Evolutionary conservation across 2,888 invertebrate species (phyloP), one percentile per base, ranked within the genome.

Genomic region (Eristalinus sepulchralis): DNA sequence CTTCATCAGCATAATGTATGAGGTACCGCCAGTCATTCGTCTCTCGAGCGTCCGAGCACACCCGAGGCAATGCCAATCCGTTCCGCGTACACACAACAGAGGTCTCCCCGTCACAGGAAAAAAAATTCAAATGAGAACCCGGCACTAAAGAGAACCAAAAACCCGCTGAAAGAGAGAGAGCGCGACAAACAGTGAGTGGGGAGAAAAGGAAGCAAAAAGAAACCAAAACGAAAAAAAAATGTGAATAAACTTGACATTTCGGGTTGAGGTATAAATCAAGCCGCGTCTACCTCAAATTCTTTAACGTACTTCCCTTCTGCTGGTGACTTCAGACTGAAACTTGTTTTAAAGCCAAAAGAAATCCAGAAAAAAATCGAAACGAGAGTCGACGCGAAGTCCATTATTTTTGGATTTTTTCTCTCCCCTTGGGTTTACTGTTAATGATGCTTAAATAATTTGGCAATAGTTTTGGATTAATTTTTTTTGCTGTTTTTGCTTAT

Each of bases 191-290:
- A n/a, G 85, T 53, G 72, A 73, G 39, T 62, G 64, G 36, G 24
- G 36, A 39, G 57, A 55, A 68, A 75, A 62, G 47, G 62, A 60
- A 77, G 73, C 47, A 33, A 81, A 47, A 57, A 64, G 22, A 71
- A 67, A 60, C 53, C 62, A 73, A 57, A 63, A 72, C 67, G 39
- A 39, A 57, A 72, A 75, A 79, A 83, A 83, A 68, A n/a, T n/a
- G 83, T 83, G 87, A 87, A 87, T 79, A 87, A 87, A 87, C 87
- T 83, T 87, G 87, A 87, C 87, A 87, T 83, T 87, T 87, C 31
- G 83, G 87, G 79, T 83, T 83, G 87, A 79, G 83, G 67, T 73
- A 87, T 87, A 87, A 83, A 87, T 87, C 87, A 87, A 83, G 79
- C 31, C 39, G 75, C 71, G 66, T 83, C 83, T 79, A 86, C 86